Evolutionary conservation across 2,797 vertebrate genomes (phyloP).

Genomic region (Lepus oiostolus): DNA sequence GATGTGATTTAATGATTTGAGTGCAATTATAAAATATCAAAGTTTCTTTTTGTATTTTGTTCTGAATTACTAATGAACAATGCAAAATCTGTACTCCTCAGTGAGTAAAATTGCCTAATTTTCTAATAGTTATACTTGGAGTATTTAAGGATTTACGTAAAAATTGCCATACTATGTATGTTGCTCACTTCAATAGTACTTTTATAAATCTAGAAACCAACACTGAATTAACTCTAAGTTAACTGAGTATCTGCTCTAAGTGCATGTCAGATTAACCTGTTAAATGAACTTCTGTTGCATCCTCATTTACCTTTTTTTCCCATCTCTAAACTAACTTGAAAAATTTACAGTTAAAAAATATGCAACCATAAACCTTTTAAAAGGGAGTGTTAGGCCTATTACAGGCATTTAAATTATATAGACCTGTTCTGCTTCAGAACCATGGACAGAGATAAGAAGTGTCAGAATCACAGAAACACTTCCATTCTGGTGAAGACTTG

Average conservation of each 20-base stretch:
- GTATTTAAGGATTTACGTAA: conserved; percentile 32
- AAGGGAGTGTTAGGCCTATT: not conserved
- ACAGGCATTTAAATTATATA: not conserved
- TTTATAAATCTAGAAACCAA: conserved; percentile 39
- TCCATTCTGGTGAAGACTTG: not conserved
- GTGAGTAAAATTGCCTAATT: not conserved
- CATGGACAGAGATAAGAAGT: not conserved
- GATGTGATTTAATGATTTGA: not conserved
- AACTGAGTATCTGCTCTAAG: not conserved
- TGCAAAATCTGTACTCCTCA: conserved; percentile 26
- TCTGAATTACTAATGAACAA: conserved; percentile 30
- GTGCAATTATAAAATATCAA: conserved; percentile 26
- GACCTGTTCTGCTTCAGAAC: conserved; percentile 6
- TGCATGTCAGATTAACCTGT: conserved; percentile 47
- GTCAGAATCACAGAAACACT: not conserved
- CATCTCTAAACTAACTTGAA: not conserved
- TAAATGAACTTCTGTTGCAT: conserved; percentile 15
- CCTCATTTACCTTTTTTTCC: not conserved
- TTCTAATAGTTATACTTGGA: conserved; percentile 17
- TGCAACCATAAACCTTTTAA: not conserved
- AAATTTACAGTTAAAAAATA: conserved; percentile 9
- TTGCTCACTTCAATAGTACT: conserved; percentile 19
- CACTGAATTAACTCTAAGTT: not conserved
- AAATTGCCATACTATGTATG: not conserved
- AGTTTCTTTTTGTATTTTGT: not conserved